These are phyloP conservation scores for Trisateles emortualis DNA, from an alignment of 2,888 invertebrate species.

Conservation along the genomic window DNA sequence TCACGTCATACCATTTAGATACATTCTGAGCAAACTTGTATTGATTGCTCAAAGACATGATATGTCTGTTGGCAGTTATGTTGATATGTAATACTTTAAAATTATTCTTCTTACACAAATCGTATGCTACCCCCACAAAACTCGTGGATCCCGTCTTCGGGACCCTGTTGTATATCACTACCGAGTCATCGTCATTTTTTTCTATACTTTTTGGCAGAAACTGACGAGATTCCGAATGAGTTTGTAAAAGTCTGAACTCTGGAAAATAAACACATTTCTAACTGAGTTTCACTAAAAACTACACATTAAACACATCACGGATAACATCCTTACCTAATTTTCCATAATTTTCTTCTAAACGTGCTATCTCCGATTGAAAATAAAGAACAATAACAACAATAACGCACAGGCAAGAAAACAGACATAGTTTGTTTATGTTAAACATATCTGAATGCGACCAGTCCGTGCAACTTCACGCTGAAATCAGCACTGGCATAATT, in stretches of 20 bases:
- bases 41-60: slow-evolving; percentile 97
- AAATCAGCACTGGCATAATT: slow-evolving; percentile 68
- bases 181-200: slow-evolving; percentile 88
- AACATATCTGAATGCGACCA: slow-evolving; percentile 69
- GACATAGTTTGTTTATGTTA: slow-evolving; percentile 81
- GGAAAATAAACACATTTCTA: slow-evolving; percentile 47
- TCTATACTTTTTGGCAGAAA: slow-evolving; percentile 68
- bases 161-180: slow-evolving; percentile 97
- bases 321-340: slow-evolving; percentile 68
- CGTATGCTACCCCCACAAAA: slow-evolving; percentile 96
- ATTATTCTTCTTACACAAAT: slow-evolving; percentile 92
- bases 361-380: slow-evolving; percentile 81
- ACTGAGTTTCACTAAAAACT: slow-evolving; percentile 16
- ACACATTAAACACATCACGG: slow-evolving; percentile 8
- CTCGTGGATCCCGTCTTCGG: slow-evolving; percentile 99
- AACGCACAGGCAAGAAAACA: slow-evolving; percentile 78
- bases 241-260: slow-evolving; percentile 73
- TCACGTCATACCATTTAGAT: slow-evolving; percentile 94
- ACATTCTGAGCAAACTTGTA: slow-evolving; percentile 95
- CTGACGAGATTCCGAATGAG: slow-evolving; percentile 72
- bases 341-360: slow-evolving; percentile 75
- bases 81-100: slow-evolving; percentile 95
- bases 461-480: slow-evolving; percentile 59
- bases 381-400: slow-evolving; percentile 78
- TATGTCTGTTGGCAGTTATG: slow-evolving; percentile 97